A percentile compares a stretch with the other conserved stretches of the same genome.
phyloP scores from a whole-genome alignment of 2,113 vertebrate genomes.

The Daboia siamensis region DNA sequence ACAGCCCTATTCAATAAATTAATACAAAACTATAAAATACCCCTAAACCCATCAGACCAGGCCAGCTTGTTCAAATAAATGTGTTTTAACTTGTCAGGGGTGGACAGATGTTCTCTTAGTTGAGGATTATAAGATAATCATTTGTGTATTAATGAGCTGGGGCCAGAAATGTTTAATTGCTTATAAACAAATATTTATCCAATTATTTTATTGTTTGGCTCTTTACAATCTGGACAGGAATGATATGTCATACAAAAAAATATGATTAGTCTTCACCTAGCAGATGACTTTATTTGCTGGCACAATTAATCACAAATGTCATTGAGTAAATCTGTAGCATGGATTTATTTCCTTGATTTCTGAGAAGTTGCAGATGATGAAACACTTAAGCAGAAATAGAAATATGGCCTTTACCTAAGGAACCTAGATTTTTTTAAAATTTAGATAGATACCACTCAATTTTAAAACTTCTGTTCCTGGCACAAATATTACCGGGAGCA shows the following conservation, averaged over 20 bases:
- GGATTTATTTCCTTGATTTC: neutral
- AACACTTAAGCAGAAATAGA: neutral
- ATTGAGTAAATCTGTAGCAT: neutral
- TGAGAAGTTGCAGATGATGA: neutral
- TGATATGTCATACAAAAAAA: neutral
- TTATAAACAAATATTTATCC: neutral
- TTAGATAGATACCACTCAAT: neutral
- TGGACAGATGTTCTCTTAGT: neutral
- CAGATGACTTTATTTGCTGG: neutral
- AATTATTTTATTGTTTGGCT: neutral
- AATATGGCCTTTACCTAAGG: neutral
- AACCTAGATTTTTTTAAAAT: neutral
- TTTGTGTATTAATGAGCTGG: neutral
- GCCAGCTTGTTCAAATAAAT: no score
- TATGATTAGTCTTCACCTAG: neutral
- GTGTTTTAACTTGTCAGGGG: no score
- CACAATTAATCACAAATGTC: neutral
- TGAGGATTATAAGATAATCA: neutral
- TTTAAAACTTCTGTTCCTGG: neutral
- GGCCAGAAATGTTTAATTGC: neutral
- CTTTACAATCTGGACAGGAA: neutral
- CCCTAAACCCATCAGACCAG: no score
- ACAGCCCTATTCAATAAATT: no score
- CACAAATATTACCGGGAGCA: neutral
- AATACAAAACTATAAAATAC: no score